These are phyloP conservation scores for Ifrita kowaldi DNA, from an alignment of 2,113 vertebrate genomes.

Conservation along the genomic window DNA sequence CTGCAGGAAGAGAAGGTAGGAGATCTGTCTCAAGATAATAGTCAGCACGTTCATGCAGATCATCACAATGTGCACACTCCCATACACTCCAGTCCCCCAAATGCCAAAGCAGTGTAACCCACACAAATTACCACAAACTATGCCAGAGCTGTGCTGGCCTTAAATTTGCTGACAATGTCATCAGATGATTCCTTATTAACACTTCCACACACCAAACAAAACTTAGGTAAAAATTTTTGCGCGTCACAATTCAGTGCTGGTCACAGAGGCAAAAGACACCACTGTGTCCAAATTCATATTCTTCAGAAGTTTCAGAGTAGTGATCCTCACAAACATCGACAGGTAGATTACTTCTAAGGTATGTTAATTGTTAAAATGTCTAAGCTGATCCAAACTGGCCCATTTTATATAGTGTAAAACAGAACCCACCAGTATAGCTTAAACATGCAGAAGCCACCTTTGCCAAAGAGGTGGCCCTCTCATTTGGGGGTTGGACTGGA, in stretches of 20 bases:
- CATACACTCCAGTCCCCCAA: background rate
- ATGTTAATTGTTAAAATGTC: background rate
- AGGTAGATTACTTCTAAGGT: background rate
- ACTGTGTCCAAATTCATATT: background rate
- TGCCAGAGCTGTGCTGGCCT: background rate
- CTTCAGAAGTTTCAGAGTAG: background rate
- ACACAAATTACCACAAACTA: background rate
- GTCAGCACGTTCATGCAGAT: background rate
- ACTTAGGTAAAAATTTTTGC: background rate
- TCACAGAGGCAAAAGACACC: background rate
- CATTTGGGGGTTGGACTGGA: background rate
- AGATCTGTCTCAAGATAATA: background rate
- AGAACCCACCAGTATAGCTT: background rate
- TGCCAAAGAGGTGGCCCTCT: background rate
- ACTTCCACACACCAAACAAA: background rate
- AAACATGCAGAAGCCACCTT: background rate
- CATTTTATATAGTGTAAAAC: background rate
- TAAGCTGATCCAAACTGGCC: background rate
- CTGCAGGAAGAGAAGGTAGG: background rate
- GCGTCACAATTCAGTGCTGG: background rate
- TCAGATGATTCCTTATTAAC: background rate
- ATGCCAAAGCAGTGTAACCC: background rate
- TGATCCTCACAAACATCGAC: background rate
- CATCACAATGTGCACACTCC: background rate
- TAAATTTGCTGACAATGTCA: background rate